These are phyloP conservation scores for Cebidichthys violaceus DNA, from an alignment of 2,113 vertebrate species.

Conservation along the genomic window DNA sequence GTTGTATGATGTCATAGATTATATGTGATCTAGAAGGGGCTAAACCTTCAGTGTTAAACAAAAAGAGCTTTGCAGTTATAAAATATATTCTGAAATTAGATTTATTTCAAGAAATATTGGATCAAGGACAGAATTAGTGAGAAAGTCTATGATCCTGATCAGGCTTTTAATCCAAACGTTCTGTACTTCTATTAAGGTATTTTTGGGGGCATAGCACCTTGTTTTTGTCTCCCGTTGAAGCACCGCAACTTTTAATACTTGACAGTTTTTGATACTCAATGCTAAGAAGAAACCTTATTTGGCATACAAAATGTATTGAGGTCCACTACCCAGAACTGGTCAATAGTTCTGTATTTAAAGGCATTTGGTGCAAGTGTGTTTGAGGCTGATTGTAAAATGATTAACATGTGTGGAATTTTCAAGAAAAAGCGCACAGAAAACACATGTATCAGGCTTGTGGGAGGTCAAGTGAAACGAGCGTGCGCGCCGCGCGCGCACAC, in stretches of 20 bases:
- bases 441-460: slow-evolving; percentile 7
- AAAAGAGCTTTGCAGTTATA: not conserved
- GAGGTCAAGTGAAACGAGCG: too few species aligned
- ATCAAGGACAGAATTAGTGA: not conserved
- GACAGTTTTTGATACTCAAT: not conserved
- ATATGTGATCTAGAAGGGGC: not conserved
- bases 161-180: not conserved
- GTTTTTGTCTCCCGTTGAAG: not conserved
- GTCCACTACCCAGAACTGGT: not conserved
- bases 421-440: not conserved
- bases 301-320: not conserved
- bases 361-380: not conserved
- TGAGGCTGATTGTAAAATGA: slow-evolving; percentile 5
- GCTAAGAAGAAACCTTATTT: not conserved
- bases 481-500: too few species aligned
- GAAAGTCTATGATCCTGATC: too few species aligned
- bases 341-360: not conserved
- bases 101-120: not conserved
- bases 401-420: not conserved
- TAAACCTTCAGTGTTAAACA: not conserved
- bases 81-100: not conserved
- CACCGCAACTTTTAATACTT: not conserved
- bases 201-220: too few species aligned
- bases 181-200: too few species aligned
- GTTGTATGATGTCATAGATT: not conserved